phyloP scores from a whole-genome alignment of 2,888 invertebrate genomes.

The Nudaria mundana region DNA sequence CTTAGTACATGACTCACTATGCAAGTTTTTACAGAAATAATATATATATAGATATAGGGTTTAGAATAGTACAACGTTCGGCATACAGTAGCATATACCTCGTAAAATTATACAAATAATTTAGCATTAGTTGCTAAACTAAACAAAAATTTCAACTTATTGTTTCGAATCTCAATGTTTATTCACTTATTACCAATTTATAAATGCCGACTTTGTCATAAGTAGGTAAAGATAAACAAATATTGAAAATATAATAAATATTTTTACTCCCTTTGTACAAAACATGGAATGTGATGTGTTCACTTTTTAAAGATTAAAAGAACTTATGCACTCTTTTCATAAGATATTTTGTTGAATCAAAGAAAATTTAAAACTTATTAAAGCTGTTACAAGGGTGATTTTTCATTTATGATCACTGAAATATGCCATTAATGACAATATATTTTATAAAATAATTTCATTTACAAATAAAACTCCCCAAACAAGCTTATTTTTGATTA shows the following conservation, averaged over 20 bases:
- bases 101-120: conserved; percentile 23
- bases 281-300: conserved; percentile 74
- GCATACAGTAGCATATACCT: conserved; percentile 23
- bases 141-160: conserved; percentile 11
- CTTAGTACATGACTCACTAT: conserved; percentile 35
- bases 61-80: conserved; percentile 21
- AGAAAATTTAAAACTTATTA: conserved; percentile 14
- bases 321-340: conserved; percentile 56
- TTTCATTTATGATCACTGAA: conserved; percentile 4
- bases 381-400: conserved; percentile 6
- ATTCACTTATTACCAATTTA: conserved; percentile 35
- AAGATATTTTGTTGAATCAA: conserved; percentile 37
- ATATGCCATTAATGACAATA: too few relatives aligned
- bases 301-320: conserved; percentile 44
- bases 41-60: conserved; percentile 26
- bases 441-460: too few relatives aligned
- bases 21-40: conserved; percentile 38
- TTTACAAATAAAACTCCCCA: neutral
- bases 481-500: neutral
- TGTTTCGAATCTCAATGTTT: conserved; percentile 12
- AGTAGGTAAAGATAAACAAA: conserved; percentile 29
- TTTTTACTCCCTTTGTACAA: conserved; percentile 55
- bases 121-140: conserved; percentile 15
- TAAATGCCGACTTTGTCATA: conserved; percentile 48
- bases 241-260: conserved; percentile 30